Evolutionary conservation across 2,888 invertebrate genomes (phyloP), one percentile per base, ranked within the genome.

Genomic region (Saturnia japonica): DNA sequence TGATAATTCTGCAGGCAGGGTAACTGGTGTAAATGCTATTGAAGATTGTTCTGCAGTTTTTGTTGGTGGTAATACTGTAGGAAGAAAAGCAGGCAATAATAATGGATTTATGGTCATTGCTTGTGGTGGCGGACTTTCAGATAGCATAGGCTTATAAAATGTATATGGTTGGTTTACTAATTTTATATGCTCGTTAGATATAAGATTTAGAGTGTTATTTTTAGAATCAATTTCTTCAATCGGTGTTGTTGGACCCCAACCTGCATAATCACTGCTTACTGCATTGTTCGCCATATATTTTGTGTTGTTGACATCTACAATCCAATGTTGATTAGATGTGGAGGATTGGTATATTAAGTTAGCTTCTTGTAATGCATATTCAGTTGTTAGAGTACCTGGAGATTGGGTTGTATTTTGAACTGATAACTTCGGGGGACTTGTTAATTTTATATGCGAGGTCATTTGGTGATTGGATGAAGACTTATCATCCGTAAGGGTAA

Each of bases 311-410:
- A 76, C 75, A 70, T 86, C 80, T 11, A 82, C 79, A 72, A 88
- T 85, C 94, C 94, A 95, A 72, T 94, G 94, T 71, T 94, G 90
- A 75, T 85, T 91, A 7, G 91, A 86, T 60, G 95, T 95, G 60
- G 95, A 96, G 14, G 96, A 95, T 76, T 96, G 96, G 78, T 95
- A 96, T 70, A 96, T 94, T 71, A 96, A 88, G 82, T 96, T 96
- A 2, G 96, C 93, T 83, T 95, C 95, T 84, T 96, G 95, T 12
- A 96, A 85, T 51, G 95, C 87, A 73, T 89, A 95, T 2, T 95
- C 91, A 14, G 93, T 90, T 66, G 88, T 84, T 12, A 85, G 74
- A 74, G 81, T 80, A 72, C 82, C 85, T 68, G 82, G 85, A 45
- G 76, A 62, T 64, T 74, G 70, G 12, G 86, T 88, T 14, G 86